A percentile compares a stretch with the other conserved stretches of the same genome.
These are phyloP conservation scores for Plectrocnemia conspersa DNA, from an alignment of 1,140 invertebrate species.

Conservation along the genomic window DNA sequence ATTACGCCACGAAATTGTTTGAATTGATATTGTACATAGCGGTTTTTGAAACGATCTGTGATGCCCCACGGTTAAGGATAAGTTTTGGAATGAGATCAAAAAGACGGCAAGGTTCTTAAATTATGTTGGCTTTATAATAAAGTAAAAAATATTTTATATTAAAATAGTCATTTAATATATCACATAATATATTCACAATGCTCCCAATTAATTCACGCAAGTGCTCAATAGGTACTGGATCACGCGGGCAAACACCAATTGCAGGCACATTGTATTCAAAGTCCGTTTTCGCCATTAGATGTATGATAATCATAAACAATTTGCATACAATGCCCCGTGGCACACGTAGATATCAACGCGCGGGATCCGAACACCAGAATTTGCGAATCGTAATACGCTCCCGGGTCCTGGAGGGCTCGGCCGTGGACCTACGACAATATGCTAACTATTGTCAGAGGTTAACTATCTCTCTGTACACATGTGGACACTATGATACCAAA, in stretches of 20 bases:
- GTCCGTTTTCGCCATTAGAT: conserved; percentile 18
- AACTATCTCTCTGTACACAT: not conserved
- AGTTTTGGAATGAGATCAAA: no score
- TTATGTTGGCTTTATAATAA: no score
- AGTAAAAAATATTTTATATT: no score
- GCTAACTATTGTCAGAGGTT: conserved; percentile 6
- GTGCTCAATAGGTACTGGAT: not conserved
- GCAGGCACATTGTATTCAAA: conserved; percentile 14
- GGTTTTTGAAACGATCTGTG: no score
- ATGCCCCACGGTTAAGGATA: no score
- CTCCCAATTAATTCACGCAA: no score
- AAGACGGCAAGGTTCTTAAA: no score
- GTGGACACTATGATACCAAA: not conserved
- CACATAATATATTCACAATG: no score
- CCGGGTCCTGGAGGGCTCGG: conserved; percentile 1
- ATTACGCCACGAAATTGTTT: no score
- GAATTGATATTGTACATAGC: no score
- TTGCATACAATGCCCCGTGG: conserved; percentile 28
- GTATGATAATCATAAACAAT: conserved; percentile 28
- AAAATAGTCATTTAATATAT: no score
- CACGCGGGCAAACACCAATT: conserved; percentile 13
- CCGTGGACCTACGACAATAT: conserved; percentile 4
- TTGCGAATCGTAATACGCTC: not conserved
- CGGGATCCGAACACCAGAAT: conserved; percentile 12
- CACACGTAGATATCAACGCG: conserved; percentile 16